Evolutionary conservation across 2,113 vertebrate species (phyloP), one percentile per base, ranked within the genome.

Genomic region (Perognathus longimembris): DNA sequence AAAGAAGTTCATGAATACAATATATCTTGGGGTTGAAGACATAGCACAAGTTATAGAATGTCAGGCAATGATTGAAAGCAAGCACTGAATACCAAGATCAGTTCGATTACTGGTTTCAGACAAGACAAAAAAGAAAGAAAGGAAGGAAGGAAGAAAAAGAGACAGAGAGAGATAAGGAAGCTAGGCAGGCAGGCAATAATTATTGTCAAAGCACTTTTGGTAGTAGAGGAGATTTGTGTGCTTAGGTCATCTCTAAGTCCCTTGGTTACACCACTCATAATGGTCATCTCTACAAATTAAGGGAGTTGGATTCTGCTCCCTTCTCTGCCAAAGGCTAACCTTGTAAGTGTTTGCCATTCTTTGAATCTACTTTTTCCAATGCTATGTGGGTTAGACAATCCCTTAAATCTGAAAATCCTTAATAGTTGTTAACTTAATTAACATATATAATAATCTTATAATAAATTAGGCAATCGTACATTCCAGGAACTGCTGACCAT

Each of bases 211-310:
- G 77, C 38, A 67, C 32, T 79, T 36, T 88, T 20, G 63, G 36
- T 15, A 28, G 26, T 74, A 6, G 21, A 18, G 57, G 57, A 82
- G 7, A 75, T 34, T 77, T 74, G 64, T 22, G 14, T 50, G 54
- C 30, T 76, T 88, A 50, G 81, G 22, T 81, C 66, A 85, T 81
- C 90, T 89, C 42, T 93, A 90, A 67, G 81, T 50, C 50, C 28
- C 96, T 88, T 38, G 7, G 32, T n/a, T 40, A 7, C n/a, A 81
- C 26, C 8, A 1, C 24, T 26, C 24, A 54, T 22, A 61, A 67
- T 45, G 34, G 61, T 66, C 26, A 87, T 67, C 73, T 90, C 59
- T 63, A 12, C 30, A 66, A n/a, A 5, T 77, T 28, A 75, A 71
- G 54, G 50, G 11, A 30, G 34, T 38, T 80, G 45, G 36, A 26